These are phyloP conservation scores for Julus scanicus DNA, from an alignment of 2,888 invertebrate genomes.

Conservation along the genomic window DNA sequence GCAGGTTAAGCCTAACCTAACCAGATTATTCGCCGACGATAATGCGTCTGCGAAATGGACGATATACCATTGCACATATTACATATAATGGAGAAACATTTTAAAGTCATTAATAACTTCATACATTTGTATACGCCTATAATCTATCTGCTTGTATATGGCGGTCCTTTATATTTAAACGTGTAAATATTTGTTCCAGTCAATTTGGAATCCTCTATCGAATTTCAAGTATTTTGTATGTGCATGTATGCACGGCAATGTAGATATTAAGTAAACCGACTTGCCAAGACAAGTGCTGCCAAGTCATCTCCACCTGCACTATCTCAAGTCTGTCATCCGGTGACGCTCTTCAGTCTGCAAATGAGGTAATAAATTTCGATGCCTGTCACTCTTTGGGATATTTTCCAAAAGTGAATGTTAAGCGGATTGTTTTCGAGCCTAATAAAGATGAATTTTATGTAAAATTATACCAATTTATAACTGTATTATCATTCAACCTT, in stretches of 20 bases:
- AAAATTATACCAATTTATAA: neutral
- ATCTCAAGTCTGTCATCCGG: conserved; percentile 22
- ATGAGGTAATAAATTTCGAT: neutral
- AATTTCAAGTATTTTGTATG: neutral
- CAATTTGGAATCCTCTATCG: neutral
- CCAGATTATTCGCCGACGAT: too few relatives aligned
- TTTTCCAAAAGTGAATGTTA: neutral
- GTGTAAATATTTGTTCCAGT: neutral
- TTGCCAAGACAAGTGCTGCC: neutral
- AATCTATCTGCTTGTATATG: too few relatives aligned
- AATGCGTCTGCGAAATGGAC: too few relatives aligned
- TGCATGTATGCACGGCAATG: neutral
- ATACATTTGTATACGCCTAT: too few relatives aligned
- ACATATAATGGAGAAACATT: too few relatives aligned
- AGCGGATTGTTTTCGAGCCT: neutral
- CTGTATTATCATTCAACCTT: neutral
- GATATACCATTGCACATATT: too few relatives aligned
- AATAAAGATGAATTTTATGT: neutral
- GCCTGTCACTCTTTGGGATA: neutral
- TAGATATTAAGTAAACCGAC: neutral
- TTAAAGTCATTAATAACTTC: too few relatives aligned
- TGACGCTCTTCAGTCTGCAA: neutral
- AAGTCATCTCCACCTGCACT: neutral
- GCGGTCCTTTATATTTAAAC: neutral
- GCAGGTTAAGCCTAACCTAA: too few relatives aligned